Evolutionary conservation across 2,888 invertebrate species (phyloP).

Genomic region (Xylophagus ater): DNA sequence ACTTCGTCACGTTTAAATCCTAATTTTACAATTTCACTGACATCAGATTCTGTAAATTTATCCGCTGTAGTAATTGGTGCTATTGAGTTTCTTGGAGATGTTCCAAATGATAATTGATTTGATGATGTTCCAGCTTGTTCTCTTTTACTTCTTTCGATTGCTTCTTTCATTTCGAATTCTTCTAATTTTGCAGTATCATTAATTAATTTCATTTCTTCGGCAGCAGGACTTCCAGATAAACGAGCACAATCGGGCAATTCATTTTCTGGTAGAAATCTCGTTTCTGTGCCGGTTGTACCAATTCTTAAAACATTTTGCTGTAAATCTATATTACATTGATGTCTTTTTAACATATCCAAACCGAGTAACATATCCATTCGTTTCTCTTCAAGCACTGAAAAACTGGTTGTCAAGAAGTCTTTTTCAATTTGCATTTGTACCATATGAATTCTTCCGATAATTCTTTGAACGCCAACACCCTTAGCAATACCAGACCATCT

Average conservation of each 20-base stretch:
- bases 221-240: conserved; percentile 56
- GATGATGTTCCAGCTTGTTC: conserved; percentile 28
- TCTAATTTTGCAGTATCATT: conserved; percentile 36
- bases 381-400: conserved; percentile 92
- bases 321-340: conserved; percentile 92
- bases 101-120: not conserved
- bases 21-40: conserved; percentile 62
- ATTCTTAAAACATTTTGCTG: conserved; percentile 78
- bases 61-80: conserved; percentile 39
- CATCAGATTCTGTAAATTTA: conserved; percentile 61
- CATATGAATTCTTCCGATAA: conserved; percentile 94
- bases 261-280: conserved; percentile 61
- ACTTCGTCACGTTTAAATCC: conserved; percentile 76
- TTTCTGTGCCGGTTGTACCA: conserved; percentile 89
- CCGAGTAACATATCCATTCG: conserved; percentile 98
- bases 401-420: conserved; percentile 88
- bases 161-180: conserved; percentile 57
- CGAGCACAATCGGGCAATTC: conserved; percentile 75
- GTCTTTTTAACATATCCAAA: conserved; percentile 91
- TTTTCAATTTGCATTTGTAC: conserved; percentile 92
- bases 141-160: conserved; percentile 58
- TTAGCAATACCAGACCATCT: conserved; percentile 95
- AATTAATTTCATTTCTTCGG: conserved; percentile 41
- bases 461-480: conserved; percentile 93
- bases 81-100: conserved; percentile 7